Base-by-base conservation (phyloP, 53 echinoderm and acorn worm genomes). In the Echinarachnius parma region DNA sequence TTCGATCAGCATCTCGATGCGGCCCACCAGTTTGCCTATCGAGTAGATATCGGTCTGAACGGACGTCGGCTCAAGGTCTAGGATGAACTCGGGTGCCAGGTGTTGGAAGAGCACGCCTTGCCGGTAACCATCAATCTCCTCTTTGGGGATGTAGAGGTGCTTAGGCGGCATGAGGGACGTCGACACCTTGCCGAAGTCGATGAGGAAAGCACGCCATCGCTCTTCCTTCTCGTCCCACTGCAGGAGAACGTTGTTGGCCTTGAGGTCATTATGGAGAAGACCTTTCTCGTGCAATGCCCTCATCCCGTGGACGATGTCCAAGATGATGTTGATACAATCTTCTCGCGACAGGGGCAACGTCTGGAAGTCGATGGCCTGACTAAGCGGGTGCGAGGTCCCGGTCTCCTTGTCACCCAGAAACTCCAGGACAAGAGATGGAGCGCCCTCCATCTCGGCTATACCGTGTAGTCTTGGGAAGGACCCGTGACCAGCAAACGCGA, bases 351-450 rank as follows among this genome's bases (percentile, higher is more conserved):
- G 42, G 7, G 37, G 2, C 14, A 57, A 57, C 20, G 14, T 56
- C 29, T 55, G 42, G 57, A 27, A 36, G 21, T 34, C 56, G 74
- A 72, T 28, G 8, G 74, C 74, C 37, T 72, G 55, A 36, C 56
- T 39, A 28, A 72, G 74, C 0, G 74, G 16, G 39, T 27, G 39
- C 19, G 15, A 21, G 2, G 20, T 28, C 0, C 56, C 74, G 26
- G 55, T 72, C 28, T 36, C 20, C 57, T 72, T 72, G 24, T 72
- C 74, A 9, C 74, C 74, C 13, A 72, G 74, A 42, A 72, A 72
- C 57, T 72, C 74, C 2, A 72, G 37, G 37, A 72, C 57, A 44
- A 72, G 74, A 2, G 74, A 54, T 4, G 74, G 57, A 35, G 28
- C 24, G 25, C 74, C 74, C 15, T 39, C 24, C 26, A 14, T 9